These are phyloP conservation scores for Plebejus anna DNA, from an alignment of 2,888 invertebrate species.

Conservation along the genomic window DNA sequence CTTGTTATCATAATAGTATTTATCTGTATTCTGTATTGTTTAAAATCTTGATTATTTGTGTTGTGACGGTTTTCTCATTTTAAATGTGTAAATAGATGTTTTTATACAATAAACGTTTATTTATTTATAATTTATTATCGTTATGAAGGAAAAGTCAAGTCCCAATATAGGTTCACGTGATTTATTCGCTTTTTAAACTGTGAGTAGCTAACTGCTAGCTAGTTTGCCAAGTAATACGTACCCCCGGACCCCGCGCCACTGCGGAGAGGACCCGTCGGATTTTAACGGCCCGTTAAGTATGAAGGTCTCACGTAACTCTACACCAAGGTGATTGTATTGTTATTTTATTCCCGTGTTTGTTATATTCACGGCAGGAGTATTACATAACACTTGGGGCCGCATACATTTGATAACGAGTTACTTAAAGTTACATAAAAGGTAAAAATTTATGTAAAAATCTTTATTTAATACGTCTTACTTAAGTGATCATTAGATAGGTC, in stretches of 20 bases:
- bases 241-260: background rate
- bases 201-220: background rate
- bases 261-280: conserved; percentile 4
- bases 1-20: no score
- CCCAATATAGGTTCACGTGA: no score
- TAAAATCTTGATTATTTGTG: no score
- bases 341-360: conserved; percentile 3
- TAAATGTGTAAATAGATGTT: no score
- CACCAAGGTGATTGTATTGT: conserved; percentile 11
- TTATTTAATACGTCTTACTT: no score
- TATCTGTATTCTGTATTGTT: no score
- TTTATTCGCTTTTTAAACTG: background rate
- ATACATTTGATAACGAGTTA: background rate
- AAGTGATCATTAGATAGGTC: no score
- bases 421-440: background rate
- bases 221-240: conserved; percentile 3
- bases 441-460: no score
- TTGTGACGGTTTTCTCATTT: no score
- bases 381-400: background rate
- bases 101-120: no score
- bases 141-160: no score
- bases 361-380: background rate
- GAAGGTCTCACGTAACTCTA: conserved; percentile 17
- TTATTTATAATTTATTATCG: no score
- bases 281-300: conserved; percentile 23